Base-by-base conservation (phyloP, 2,113 vertebrate genomes). In the Odocoileus virginianus region DNA sequence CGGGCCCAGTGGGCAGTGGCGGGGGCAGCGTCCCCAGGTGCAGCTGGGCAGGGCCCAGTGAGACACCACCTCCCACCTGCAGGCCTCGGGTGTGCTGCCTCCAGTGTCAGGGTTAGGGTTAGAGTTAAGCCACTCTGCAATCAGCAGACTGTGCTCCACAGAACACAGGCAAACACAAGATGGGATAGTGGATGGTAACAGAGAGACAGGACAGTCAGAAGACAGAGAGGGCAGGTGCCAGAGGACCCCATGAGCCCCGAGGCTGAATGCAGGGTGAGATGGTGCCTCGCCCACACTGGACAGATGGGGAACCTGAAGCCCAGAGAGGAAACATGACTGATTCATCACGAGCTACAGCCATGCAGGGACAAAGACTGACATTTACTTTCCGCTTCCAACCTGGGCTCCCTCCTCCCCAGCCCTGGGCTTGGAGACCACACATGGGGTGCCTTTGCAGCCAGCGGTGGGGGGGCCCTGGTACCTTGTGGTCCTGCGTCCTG, bases 401-500 rank as follows among this genome's bases (percentile, higher is more conserved):
- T 1, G 58, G 61, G 6, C 40, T 27, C 57, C n/a, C 36, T 17
- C 10, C 45, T 6, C 5, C 76, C 55, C 52, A 7, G 36, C 52
- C 87, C 50, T 15, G 1, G 5, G 40, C 54, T 23, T 33, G 45
- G 61, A 43, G 36, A 19, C 23, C 23, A 2, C 7, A 11, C 1
- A 2, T 0, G 40, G 17, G 28, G 76, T 0, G 43, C 40, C 61
- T 16, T 4, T 0, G 1, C 16, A 33, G 89, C 87, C 19, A 23
- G 67, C 2, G 0, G n/a, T 0, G 15, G 7, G 0, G 11, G 16
- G 43, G 10, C 12, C 17, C 45, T 82, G n/a, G 82, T 98, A 99
- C 99, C 99, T 99, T 99, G 99, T 99, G 99, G 36, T 99, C 99
- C 60, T 98, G 99, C 0, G 99, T 99, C 98, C 99, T 99, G 67